Evolutionary conservation across 1,140 invertebrate species (phyloP).

Genomic region (Drosophila sp.): DNA sequence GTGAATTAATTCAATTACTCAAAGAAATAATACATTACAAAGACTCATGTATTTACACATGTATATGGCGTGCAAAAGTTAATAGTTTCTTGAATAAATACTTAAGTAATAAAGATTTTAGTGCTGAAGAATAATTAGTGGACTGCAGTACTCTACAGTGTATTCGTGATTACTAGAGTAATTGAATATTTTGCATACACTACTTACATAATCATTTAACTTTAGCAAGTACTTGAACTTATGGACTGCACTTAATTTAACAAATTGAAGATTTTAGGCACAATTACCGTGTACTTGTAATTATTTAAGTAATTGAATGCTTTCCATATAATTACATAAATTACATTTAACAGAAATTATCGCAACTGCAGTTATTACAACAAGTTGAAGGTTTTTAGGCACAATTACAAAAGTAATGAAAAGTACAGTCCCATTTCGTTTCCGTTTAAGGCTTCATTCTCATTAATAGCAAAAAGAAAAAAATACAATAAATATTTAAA

Average conservation of each 20-base stretch:
- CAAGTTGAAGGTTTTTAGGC: background rate
- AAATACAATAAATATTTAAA: slow-evolving; percentile 6
- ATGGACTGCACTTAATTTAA: background rate
- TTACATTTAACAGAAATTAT: background rate
- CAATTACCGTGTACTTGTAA: background rate
- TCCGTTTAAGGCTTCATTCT: slow-evolving; percentile 21
- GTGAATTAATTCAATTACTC: background rate
- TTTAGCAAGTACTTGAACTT: background rate
- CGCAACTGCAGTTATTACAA: background rate
- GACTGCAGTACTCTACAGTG: background rate
- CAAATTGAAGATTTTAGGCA: background rate
- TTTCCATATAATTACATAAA: background rate
- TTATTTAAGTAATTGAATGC: background rate
- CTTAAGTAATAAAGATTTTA: background rate
- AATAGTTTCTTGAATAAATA: background rate
- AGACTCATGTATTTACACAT: background rate
- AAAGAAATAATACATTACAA: background rate
- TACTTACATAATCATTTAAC: background rate
- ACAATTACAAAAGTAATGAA: background rate
- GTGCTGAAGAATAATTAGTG: background rate
- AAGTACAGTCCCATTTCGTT: slow-evolving; percentile 2
- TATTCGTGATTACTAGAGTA: background rate
- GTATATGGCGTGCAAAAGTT: background rate
- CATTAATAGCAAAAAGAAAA: background rate
- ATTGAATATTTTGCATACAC: background rate